These are phyloP conservation scores for Cercocebus atys DNA, from an alignment of 2,113 vertebrate genomes.

Conservation along the genomic window DNA sequence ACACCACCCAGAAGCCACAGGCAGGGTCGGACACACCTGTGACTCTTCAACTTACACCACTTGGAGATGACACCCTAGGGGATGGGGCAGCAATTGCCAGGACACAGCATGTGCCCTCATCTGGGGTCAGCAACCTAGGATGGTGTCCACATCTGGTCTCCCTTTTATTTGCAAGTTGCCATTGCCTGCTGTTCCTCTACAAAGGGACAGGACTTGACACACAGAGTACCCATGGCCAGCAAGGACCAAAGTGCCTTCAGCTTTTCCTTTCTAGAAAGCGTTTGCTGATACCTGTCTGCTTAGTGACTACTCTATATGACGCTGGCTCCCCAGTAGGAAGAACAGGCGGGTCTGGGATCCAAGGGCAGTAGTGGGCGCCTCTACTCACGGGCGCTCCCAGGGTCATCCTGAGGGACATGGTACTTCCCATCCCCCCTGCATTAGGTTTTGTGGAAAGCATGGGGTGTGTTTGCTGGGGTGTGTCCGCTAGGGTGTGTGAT, in stretches of 20 bases:
- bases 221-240: accelerated
- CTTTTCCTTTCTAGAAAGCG: not conserved
- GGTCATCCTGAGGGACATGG: too few species aligned
- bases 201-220: not conserved
- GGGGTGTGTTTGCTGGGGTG: not conserved
- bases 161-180: not conserved
- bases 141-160: not conserved
- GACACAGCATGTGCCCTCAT: not conserved
- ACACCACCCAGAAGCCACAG: too few species aligned
- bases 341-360: too few species aligned
- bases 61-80: not conserved
- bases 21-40: not conserved
- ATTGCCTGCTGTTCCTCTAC: not conserved
- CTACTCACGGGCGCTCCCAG: too few species aligned
- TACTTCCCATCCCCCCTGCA: not conserved
- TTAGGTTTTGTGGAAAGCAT: not conserved
- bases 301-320: not conserved
- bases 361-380: too few species aligned
- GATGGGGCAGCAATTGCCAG: too few species aligned
- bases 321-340: too few species aligned
- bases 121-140: too few species aligned
- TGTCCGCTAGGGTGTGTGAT: not conserved
- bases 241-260: too few species aligned
- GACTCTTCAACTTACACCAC: not conserved
- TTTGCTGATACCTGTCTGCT: not conserved